A percentile compares a stretch with the other conserved stretches of the same genome.
Conservation (phyloP, 2,797 vertebrate genomes). For the Spinus olivaceus region DNA sequence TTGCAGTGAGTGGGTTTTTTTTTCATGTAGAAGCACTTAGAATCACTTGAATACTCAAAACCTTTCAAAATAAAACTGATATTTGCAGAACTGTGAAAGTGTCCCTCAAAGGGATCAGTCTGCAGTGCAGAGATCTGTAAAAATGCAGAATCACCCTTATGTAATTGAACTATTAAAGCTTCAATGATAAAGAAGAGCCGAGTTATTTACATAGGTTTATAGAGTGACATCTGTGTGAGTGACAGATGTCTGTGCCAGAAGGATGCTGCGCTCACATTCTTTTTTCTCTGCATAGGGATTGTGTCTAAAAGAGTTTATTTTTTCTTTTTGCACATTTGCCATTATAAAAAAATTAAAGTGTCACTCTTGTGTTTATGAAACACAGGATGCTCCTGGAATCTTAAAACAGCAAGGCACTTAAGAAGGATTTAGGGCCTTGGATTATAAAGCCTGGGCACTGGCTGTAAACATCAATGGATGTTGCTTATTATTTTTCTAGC, state of each 20-base stretch:
- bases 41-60: not conserved
- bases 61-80: slow-evolving; percentile 12
- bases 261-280: slow-evolving; percentile 48
- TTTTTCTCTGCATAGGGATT: slow-evolving; percentile 43
- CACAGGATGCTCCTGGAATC: slow-evolving; percentile 39
- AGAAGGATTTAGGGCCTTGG: slow-evolving; percentile 45
- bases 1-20: not conserved
- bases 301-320: slow-evolving; percentile 33
- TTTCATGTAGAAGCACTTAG: not conserved
- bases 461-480: slow-evolving; percentile 47
- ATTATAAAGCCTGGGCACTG: slow-evolving; percentile 50
- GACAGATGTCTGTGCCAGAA: slow-evolving; percentile 73
- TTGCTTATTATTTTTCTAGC: slow-evolving; percentile 48
- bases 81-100: not conserved
- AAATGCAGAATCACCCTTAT: slow-evolving; percentile 38
- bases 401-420: slow-evolving; percentile 18
- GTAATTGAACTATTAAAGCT: slow-evolving; percentile 17
- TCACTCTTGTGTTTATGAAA: slow-evolving; percentile 66
- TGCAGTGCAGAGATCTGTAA: not conserved
- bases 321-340: slow-evolving; percentile 60
- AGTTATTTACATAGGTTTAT: slow-evolving; percentile 53
- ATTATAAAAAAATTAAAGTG: slow-evolving; percentile 69
- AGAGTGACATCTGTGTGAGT: slow-evolving; percentile 63
- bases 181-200: not conserved
- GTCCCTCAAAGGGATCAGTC: not conserved